These are phyloP conservation scores for Chaetodon auriga DNA, from an alignment of 2,113 vertebrate genomes.

Conservation along the genomic window DNA sequence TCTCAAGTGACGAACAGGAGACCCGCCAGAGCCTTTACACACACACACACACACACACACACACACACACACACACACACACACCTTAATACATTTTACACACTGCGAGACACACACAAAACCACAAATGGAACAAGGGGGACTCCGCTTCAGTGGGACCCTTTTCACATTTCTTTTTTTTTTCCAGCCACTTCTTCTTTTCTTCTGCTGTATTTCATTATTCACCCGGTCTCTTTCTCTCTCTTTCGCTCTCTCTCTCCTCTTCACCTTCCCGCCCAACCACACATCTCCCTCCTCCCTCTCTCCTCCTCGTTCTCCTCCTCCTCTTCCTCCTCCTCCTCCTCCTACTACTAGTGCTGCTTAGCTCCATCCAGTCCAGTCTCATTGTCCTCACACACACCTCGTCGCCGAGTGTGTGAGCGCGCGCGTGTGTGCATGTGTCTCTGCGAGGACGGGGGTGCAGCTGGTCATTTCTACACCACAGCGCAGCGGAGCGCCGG, in stretches of 20 bases:
- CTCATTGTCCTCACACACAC: slow-evolving; percentile 81
- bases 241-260: slow-evolving; percentile 22
- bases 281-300: slow-evolving; percentile 64
- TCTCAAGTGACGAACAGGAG: slow-evolving; percentile 34
- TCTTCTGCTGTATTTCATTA: slow-evolving; percentile 59
- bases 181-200: slow-evolving; percentile 19
- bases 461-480: slow-evolving; percentile 62
- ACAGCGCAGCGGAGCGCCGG: slow-evolving; percentile 40
- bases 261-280: slow-evolving; percentile 63
- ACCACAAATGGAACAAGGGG: slow-evolving; percentile 29
- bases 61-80: slow-evolving; percentile 7
- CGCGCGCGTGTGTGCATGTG: slow-evolving; percentile 29
- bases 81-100: slow-evolving; percentile 28
- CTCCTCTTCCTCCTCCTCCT: slow-evolving; percentile 37
- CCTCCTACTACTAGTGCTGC: slow-evolving; percentile 54
- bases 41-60: not conserved
- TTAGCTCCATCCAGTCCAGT: slow-evolving; percentile 73
- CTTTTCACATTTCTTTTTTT: slow-evolving; percentile 43
- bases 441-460: slow-evolving; percentile 50
- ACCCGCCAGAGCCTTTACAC: slow-evolving; percentile 23
- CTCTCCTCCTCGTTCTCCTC: slow-evolving; percentile 33
- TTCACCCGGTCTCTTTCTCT: slow-evolving; percentile 49
- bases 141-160: slow-evolving; percentile 23
- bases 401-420: slow-evolving; percentile 21
- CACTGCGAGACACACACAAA: slow-evolving; percentile 29